phyloP scores from a whole-genome alignment of 1,140 invertebrate genomes.

The Drosophila nikananu region DNA sequence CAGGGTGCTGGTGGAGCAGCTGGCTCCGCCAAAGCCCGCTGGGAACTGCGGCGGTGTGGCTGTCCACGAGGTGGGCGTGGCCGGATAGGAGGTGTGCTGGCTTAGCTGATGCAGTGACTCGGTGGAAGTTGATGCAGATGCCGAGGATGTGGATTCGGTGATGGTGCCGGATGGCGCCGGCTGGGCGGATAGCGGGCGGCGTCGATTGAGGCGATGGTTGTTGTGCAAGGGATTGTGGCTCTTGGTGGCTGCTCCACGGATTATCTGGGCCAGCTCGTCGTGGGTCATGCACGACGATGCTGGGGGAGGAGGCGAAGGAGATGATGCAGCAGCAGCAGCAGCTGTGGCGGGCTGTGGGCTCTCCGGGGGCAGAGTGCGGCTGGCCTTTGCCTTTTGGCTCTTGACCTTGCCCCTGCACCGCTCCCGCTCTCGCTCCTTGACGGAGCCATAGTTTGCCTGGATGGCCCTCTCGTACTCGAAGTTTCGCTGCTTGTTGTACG shows the following conservation, averaged over 20 bases:
- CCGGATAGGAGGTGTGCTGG: slow-evolving; percentile 54
- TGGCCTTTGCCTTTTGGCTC: slow-evolving; percentile 48
- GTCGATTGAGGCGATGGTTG: slow-evolving; percentile 11
- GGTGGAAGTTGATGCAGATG: slow-evolving; percentile 56
- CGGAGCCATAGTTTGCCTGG: slow-evolving; percentile 63
- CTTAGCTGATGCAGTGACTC: slow-evolving; percentile 62
- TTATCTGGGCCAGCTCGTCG: slow-evolving; percentile 77
- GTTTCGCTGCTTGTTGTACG: slow-evolving; percentile 63
- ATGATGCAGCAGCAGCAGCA: too few species aligned
- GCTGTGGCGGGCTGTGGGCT: not conserved
- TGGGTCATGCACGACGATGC: slow-evolving; percentile 57
- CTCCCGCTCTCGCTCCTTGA: slow-evolving; percentile 2
- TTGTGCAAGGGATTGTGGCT: slow-evolving; percentile 14
- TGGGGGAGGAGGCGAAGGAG: not conserved
- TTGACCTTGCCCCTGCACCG: slow-evolving; percentile 36
- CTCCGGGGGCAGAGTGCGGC: not conserved
- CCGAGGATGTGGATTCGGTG: slow-evolving; percentile 1
- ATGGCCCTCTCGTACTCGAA: slow-evolving; percentile 70
- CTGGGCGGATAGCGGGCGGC: slow-evolving; percentile 30
- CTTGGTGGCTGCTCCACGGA: slow-evolving; percentile 49
- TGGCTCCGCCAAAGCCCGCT: slow-evolving; percentile 27
- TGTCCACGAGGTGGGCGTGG: slow-evolving; percentile 72
- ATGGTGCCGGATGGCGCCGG: slow-evolving; percentile 31
- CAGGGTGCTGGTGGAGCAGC: slow-evolving; percentile 52
- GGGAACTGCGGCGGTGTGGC: slow-evolving; percentile 62